Base-by-base conservation (phyloP, 1,140 invertebrate genomes). In the Drosophila tsacasi region DNA sequence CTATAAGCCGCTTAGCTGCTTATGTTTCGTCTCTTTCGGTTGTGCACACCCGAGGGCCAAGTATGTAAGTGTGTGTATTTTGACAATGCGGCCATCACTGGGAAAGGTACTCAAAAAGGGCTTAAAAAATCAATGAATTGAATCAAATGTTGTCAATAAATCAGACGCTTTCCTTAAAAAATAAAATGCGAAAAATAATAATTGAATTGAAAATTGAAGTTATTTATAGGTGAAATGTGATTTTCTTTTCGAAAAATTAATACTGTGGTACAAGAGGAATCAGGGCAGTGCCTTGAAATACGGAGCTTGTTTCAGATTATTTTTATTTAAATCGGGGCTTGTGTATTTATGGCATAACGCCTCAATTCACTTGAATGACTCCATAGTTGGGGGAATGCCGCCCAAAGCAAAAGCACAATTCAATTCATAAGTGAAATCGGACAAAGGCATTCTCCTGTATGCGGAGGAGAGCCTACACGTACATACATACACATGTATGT, bases 291-390 rank as follows among this genome's bases (percentile, higher is more conserved):
- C n/a, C 44, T 9, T 7, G 47, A 49, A 27, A n/a, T 12, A 12
- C 5, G 10, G 27, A 15, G 6, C 30, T 23, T 76, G 59, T 64
- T 15, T 10, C 62, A 15, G 46, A 59, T 32, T 52, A 52, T 21
- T 39, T 46, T 35, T 35, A 40, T 73, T 73, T 76, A 27, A 30
- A 47, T 47, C 37, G 39, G 30, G 37, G 47, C 50, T 50, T 74
- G 50, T 61, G 46, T 77, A 62, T 54, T 72, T 78, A 72, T 55
- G 44, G 35, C 60, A 27, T 37, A 50, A 64, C 64, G 81, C 57
- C 50, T 90, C 42, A 76, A 73, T 89, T 58, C 81, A 89, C 85
- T 64, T 76, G 81, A 82, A 76, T 85, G 81, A 76, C 62, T 91
- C 76, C 82, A 85, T 90, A 82, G 79, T 82, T 30, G 49, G 39